Evolutionary conservation across 2,888 invertebrate genomes (phyloP).

Genomic region (Aphodius granarius): DNA sequence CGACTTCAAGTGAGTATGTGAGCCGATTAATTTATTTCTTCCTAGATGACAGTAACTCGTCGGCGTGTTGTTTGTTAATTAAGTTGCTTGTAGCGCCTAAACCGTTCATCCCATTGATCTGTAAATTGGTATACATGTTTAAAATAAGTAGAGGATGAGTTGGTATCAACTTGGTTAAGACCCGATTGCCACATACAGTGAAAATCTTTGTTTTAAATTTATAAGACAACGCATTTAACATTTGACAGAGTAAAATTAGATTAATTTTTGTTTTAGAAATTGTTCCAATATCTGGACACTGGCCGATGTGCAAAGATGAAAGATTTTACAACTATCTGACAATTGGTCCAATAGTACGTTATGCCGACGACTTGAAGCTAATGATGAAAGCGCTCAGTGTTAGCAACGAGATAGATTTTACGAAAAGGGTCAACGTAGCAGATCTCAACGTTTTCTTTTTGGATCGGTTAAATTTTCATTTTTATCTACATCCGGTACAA

Average conservation of each 20-base stretch:
- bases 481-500: constrained; percentile 3
- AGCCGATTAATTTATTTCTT: neutral
- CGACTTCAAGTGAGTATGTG: constrained; percentile 64
- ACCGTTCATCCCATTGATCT: no score
- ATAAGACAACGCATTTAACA: no score
- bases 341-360: constrained; percentile 78
- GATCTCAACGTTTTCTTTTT: constrained; percentile 15
- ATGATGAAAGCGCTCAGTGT: constrained; percentile 57
- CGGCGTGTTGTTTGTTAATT: no score
- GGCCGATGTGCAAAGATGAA: constrained; percentile 57
- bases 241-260: no score
- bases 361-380: constrained; percentile 72
- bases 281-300: constrained; percentile 62
- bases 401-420: neutral
- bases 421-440: neutral
- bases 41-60: no score
- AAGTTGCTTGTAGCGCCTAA: no score
- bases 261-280: constrained; percentile 58
- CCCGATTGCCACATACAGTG: no score
- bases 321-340: constrained; percentile 58
- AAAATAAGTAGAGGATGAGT: no score
- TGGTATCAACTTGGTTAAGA: no score
- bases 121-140: no score
- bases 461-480: constrained; percentile 5
- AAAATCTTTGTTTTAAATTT: no score